A percentile compares a stretch with the other conserved stretches of the same genome.
Conservation (phyloP, 2,113 vertebrate genomes). For the Sander lucioperca region DNA sequence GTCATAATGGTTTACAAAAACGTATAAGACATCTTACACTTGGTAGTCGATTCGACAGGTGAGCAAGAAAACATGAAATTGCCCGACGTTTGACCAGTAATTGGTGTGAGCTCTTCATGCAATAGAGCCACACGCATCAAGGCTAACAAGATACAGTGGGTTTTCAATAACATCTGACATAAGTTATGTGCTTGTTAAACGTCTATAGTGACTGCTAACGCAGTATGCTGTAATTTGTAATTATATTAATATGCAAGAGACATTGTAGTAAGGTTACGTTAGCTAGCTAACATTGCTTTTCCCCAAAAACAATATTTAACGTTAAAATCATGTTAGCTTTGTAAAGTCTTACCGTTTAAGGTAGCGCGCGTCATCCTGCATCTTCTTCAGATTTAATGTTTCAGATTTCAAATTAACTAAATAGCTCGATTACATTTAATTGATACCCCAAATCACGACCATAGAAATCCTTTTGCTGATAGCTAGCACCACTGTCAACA, state of each 20-base stretch:
- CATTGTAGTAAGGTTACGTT: not conserved
- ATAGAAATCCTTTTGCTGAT: not conserved
- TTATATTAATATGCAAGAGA: not conserved
- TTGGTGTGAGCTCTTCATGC: not conserved
- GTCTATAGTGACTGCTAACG: too few species aligned
- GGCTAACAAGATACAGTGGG: not conserved
- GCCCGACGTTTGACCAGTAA: not conserved
- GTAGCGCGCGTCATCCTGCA: conserved; percentile 78
- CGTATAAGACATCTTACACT: rapidly evolving
- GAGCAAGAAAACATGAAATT: not conserved
- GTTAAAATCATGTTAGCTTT: not conserved
- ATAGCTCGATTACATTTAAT: not conserved
- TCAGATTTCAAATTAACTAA: not conserved
- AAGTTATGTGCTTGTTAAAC: not conserved
- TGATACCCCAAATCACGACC: conserved; percentile 29
- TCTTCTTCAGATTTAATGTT: conserved; percentile 47
- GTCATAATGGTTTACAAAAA: not conserved
- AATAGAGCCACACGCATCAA: not conserved
- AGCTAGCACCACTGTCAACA: not conserved
- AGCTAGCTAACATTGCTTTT: not conserved
- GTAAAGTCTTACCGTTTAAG: conserved; percentile 72
- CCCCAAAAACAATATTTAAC: not conserved
- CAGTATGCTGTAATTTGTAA: not conserved
- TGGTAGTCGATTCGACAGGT: not conserved
- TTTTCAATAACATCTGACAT: not conserved